phyloP scores from a whole-genome alignment of 2,113 vertebrate genomes.

The Formicarius rufipectus region DNA sequence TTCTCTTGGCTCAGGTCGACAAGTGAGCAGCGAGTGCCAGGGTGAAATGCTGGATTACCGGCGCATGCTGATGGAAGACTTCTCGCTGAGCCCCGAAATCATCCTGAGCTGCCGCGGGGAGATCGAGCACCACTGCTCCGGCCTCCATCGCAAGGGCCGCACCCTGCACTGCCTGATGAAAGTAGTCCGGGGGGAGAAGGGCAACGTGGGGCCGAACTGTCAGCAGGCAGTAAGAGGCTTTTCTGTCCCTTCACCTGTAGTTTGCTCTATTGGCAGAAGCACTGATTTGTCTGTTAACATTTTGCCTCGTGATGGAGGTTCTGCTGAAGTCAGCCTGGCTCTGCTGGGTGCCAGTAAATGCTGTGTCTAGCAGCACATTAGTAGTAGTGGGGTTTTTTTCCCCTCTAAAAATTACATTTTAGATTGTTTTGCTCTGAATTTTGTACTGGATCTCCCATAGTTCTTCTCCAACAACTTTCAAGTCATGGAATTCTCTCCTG shows the following conservation, averaged over 20 bases:
- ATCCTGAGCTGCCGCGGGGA: constrained; percentile 93
- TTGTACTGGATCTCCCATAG: not conserved
- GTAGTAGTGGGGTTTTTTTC: not conserved
- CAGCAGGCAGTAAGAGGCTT: constrained; percentile 87
- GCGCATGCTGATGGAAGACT: constrained; percentile 98
- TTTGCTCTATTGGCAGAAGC: not conserved
- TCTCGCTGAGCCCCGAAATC: constrained; percentile 94
- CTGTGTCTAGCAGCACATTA: not conserved
- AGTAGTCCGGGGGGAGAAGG: constrained; percentile 85
- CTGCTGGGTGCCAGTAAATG: not conserved
- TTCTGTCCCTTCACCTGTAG: accelerated
- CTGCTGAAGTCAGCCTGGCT: not conserved
- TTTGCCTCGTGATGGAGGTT: accelerated
- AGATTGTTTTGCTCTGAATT: not conserved
- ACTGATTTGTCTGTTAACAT: accelerated
- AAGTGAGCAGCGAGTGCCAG: constrained; percentile 94
- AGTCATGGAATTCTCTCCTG: not conserved
- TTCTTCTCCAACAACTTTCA: not conserved
- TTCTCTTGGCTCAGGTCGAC: constrained; percentile 78
- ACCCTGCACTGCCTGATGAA: constrained; percentile 97
- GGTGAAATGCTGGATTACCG: constrained; percentile 97
- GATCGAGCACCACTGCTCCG: constrained; percentile 93
- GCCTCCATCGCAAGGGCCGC: constrained; percentile 92
- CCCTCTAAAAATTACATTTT: not conserved
- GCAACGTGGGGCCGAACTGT: constrained; percentile 82